A percentile compares a stretch with the other conserved stretches of the same genome.
These are phyloP conservation scores for Xanthorhoe spadicearia DNA, from an alignment of 2,888 invertebrate species.

Conservation along the genomic window DNA sequence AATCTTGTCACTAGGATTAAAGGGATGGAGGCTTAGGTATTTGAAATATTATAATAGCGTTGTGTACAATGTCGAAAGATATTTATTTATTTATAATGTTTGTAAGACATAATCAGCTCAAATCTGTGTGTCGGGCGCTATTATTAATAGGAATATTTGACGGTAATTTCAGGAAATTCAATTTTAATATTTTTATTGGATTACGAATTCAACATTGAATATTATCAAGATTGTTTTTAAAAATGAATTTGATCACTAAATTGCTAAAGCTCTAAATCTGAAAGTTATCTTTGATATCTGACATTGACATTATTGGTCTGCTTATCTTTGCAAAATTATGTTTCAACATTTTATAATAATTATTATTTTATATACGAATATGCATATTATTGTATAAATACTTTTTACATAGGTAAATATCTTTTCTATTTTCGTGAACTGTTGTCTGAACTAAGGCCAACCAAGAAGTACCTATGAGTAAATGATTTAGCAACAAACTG, in stretches of 20 bases:
- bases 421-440: background rate
- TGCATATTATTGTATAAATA: background rate
- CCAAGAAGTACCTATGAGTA: constrained; percentile 13
- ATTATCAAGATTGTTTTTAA: background rate
- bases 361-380: background rate
- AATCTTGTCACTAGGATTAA: no score
- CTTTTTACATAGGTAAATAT: background rate
- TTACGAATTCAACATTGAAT: background rate
- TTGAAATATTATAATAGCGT: no score
- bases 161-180: no score
- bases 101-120: no score
- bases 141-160: no score
- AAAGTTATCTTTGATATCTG: background rate
- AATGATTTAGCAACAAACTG: constrained; percentile 29
- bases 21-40: no score
- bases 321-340: background rate
- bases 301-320: background rate
- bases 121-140: no score
- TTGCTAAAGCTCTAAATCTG: background rate
- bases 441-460: constrained; percentile 13
- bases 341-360: background rate
- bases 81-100: no score
- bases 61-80: no score
- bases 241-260: background rate
- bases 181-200: no score